Evolutionary conservation across 2,888 invertebrate species (phyloP).

Genomic region (Monochamus alternatus): DNA sequence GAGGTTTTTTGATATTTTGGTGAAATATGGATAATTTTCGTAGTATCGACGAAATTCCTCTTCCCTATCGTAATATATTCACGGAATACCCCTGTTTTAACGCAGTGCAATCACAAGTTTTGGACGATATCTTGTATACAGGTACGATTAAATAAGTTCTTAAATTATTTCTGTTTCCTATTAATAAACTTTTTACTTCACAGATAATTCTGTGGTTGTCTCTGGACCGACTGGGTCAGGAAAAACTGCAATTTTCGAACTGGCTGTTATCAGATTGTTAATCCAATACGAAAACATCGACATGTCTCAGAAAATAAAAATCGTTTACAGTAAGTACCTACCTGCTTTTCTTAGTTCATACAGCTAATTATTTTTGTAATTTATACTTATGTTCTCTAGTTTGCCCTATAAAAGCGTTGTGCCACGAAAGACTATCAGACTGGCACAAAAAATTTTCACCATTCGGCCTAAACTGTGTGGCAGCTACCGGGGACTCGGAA

Average conservation of each 20-base stretch:
- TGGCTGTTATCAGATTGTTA: conserved; percentile 81
- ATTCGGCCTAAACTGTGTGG: conserved; percentile 78
- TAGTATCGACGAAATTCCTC: conserved; percentile 61
- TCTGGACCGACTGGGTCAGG: conserved; percentile 89
- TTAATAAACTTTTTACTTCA: conserved; percentile 35
- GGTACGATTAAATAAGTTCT: conserved; percentile 67
- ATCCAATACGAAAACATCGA: conserved; percentile 72
- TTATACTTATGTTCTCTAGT: conserved; percentile 71
- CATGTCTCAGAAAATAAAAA: conserved; percentile 73
- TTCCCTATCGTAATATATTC: conserved; percentile 59
- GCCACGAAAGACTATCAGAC: conserved; percentile 80
- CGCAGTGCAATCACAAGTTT: conserved; percentile 80
- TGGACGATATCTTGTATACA: conserved; percentile 79
- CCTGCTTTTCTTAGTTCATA: neutral
- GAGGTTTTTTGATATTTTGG: neutral
- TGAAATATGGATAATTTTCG: conserved; percentile 26
- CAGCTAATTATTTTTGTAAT: conserved; percentile 8
- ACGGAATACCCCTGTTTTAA: conserved; percentile 74
- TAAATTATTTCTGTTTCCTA: too few species aligned
- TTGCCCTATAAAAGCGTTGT: conserved; percentile 87
- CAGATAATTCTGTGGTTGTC: conserved; percentile 81
- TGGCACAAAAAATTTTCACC: conserved; percentile 82
- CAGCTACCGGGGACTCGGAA: conserved; percentile 86
- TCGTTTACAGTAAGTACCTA: conserved; percentile 80
- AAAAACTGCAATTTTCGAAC: conserved; percentile 87